phyloP scores from a whole-genome alignment of 2,888 invertebrate species.

The Dryadula phaetusa region DNA sequence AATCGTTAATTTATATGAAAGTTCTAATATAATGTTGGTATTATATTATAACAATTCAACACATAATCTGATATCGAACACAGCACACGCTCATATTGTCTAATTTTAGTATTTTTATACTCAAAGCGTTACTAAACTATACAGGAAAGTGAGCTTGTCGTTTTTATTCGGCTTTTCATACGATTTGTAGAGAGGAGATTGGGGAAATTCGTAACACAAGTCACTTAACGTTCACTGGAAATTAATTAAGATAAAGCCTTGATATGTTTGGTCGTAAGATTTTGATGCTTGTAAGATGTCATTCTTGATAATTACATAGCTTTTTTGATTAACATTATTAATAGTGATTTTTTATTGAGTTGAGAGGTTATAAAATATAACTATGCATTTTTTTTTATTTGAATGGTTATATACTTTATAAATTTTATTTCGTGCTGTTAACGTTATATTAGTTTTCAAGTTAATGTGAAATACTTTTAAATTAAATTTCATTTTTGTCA shows the following conservation, averaged over 20 bases:
- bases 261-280: not conserved
- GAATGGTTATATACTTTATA: no score
- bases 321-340: no score
- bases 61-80: slow-evolving; percentile 21
- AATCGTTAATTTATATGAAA: no score
- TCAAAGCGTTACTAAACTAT: slow-evolving; percentile 68
- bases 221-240: slow-evolving; percentile 37
- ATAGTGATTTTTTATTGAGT: no score
- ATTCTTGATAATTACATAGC: not conserved
- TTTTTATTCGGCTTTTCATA: slow-evolving; percentile 66
- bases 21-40: not conserved
- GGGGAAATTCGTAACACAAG: slow-evolving; percentile 16
- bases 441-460: not conserved
- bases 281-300: slow-evolving; percentile 11
- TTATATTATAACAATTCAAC: not conserved
- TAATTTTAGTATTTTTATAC: slow-evolving; percentile 77
- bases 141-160: slow-evolving; percentile 82
- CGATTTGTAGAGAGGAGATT: slow-evolving; percentile 51
- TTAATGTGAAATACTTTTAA: no score
- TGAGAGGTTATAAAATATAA: no score
- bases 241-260: slow-evolving; percentile 27
- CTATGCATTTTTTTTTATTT: no score
- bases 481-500: no score
- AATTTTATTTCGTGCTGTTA: no score
- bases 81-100: slow-evolving; percentile 55